Conservation (phyloP, 2,888 invertebrate genomes). For the Dicyrtomina minuta region DNA sequence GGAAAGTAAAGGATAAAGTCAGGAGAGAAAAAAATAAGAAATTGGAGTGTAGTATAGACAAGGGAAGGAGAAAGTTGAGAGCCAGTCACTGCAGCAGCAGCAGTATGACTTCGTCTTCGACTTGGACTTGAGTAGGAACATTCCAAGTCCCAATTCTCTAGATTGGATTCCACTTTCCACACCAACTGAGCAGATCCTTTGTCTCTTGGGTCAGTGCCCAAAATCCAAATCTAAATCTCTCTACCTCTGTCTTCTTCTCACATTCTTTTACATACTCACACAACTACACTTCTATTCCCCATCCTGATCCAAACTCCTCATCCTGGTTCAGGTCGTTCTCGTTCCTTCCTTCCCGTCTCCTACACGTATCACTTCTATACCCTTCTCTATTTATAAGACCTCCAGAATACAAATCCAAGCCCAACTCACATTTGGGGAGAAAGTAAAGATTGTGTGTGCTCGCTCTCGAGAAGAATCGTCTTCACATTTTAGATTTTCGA, state of each 20-base stretch:
- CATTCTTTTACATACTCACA: background rate
- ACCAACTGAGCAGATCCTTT: conserved; percentile 7
- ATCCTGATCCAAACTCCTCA: background rate
- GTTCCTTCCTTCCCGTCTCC: background rate
- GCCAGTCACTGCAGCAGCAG: conserved; percentile 1
- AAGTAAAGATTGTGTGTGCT: background rate
- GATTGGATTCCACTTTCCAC: conserved; percentile 24
- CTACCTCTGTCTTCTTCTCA: conserved; percentile 8
- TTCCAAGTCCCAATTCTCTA: conserved; percentile 26
- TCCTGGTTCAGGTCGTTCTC: background rate
- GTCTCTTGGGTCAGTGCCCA: conserved; percentile 21
- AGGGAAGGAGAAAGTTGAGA: background rate
- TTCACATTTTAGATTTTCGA: too few species aligned
- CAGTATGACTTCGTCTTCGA: background rate
- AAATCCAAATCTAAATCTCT: conserved; percentile 18
- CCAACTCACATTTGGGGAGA: background rate
- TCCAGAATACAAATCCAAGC: background rate
- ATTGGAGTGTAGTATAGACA: background rate
- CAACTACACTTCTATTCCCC: background rate
- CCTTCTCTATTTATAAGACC: background rate
- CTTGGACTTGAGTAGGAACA: conserved; percentile 6
- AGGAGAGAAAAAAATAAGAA: background rate
- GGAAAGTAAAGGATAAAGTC: background rate
- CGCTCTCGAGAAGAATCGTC: background rate
- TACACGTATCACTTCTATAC: background rate